Conservation (phyloP, 2,113 vertebrate species). For the Hemiscyllium ocellatum region DNA sequence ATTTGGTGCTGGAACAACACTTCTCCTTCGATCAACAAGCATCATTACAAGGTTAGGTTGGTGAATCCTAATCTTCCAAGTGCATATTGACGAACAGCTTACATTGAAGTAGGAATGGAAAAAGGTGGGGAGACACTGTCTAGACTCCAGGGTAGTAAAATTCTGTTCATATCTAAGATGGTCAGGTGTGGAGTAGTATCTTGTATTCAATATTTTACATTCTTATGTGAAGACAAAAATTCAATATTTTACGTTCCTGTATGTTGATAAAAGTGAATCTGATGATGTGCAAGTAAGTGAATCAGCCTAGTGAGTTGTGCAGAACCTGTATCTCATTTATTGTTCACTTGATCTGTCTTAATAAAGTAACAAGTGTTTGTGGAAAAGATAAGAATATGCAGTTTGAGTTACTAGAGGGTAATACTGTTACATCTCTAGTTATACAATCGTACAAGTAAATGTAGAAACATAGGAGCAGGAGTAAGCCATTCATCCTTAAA, state of each 20-base stretch:
- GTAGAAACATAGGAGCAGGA: too few relatives aligned
- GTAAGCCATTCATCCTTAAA: too few relatives aligned
- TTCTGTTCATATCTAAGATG: neutral
- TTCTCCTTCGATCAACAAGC: neutral
- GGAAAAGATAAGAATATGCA: neutral
- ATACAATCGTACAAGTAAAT: neutral
- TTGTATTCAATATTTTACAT: neutral
- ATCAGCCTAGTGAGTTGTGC: neutral
- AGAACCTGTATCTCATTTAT: neutral
- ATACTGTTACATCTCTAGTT: neutral
- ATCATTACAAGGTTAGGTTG: neutral
- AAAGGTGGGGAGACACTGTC: neutral
- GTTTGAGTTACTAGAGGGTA: neutral
- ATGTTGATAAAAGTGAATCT: neutral
- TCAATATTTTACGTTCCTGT: too few relatives aligned
- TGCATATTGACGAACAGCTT: neutral
- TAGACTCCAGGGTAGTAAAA: neutral
- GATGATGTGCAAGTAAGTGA: neutral
- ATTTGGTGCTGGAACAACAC: neutral
- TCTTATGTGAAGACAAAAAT: neutral
- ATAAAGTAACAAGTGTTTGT: neutral
- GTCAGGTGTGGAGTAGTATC: neutral
- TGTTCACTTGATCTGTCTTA: neutral
- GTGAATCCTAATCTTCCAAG: neutral
- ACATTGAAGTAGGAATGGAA: neutral